Conservation (phyloP, 1,140 invertebrate genomes). For the Aphidius gifuensis region DNA sequence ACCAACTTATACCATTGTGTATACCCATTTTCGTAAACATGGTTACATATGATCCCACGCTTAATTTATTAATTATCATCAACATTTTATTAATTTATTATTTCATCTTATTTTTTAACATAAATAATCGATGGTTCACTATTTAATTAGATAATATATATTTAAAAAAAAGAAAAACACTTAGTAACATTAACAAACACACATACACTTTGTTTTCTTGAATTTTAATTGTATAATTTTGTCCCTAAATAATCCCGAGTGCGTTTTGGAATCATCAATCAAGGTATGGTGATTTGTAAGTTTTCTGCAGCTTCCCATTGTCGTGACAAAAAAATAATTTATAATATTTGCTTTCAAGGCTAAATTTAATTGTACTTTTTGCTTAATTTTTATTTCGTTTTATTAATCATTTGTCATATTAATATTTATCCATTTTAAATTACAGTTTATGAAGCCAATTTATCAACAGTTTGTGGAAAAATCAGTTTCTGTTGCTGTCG, state of each 20-base stretch:
- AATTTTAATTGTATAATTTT: slow-evolving; percentile 23
- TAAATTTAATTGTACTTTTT: not conserved
- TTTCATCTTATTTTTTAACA: slow-evolving; percentile 17
- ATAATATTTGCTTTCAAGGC: not conserved
- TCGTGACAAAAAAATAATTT: not conserved
- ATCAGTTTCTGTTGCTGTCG: slow-evolving; percentile 73
- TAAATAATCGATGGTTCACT: slow-evolving; percentile 19
- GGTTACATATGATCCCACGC: slow-evolving; percentile 48
- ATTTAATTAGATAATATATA: not conserved
- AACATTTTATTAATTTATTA: slow-evolving; percentile 20
- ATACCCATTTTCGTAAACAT: slow-evolving; percentile 38
- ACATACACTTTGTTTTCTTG: slow-evolving; percentile 24
- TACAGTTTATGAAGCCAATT: slow-evolving; percentile 75
- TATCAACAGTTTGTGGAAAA: slow-evolving; percentile 75
- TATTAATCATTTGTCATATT: slow-evolving; percentile 25
- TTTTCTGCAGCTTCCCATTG: not conserved
- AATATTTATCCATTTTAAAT: slow-evolving; percentile 34
- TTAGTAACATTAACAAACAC: too few relatives aligned
- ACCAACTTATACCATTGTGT: slow-evolving; percentile 35
- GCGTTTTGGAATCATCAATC: slow-evolving; percentile 6
- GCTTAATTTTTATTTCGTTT: slow-evolving; percentile 11
- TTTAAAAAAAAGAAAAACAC: too few relatives aligned
- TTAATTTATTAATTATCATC: slow-evolving; percentile 28
- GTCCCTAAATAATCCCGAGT: slow-evolving; percentile 15
- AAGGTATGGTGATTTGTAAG: slow-evolving; percentile 11